Base-by-base conservation (phyloP, 2,888 invertebrate genomes). In the Maniola hyperantus region DNA sequence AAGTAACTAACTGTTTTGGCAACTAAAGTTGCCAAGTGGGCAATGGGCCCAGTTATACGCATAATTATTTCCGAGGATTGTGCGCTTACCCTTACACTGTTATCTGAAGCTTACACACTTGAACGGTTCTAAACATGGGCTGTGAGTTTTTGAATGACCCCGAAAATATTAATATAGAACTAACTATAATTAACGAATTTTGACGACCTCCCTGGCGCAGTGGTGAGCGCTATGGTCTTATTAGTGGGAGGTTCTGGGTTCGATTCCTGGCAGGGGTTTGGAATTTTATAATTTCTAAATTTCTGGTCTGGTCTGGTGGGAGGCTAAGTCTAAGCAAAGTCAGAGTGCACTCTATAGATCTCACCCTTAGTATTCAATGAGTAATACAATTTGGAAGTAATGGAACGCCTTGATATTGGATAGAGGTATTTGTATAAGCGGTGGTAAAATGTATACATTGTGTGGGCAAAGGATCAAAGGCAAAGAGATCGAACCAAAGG, bases 21-120 rank as follows among this genome's bases (percentile, higher is more conserved):
- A 61, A 61, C 50, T 61, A 34, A 61, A 61, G 61, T 61, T 61
- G 61, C 61, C 61, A 61, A 61, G 61, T 61, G 61, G 61, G 61
- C 61, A 61, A 61, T 20, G 50, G 48, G 61, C 51, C 61, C 61
- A 61, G 48, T 61, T 51, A 61, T 51, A 50, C 50, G 13, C 61
- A 61, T 61, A 50, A 61, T 61, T 61, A 51, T 61, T 36, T 61
- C 50, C 50, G 15, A 42, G 42, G 39, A 36, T 20, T 51, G 36
- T 50, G 36, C 20, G 15, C 33, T 46, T 48, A n/a, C 11, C 15
- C 42, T 42, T 36, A 51, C 50, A 33, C 4, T 54, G 15, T 26
- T 34, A 54, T 54, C 44, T 60, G 50, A 64, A 67, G 59, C 60
- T 51, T 48, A 55, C 55, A 48, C 50, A 60, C 55, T 57, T 44